Conservation (phyloP, 1,140 invertebrate genomes). For the Homalodisca vitripennis region DNA sequence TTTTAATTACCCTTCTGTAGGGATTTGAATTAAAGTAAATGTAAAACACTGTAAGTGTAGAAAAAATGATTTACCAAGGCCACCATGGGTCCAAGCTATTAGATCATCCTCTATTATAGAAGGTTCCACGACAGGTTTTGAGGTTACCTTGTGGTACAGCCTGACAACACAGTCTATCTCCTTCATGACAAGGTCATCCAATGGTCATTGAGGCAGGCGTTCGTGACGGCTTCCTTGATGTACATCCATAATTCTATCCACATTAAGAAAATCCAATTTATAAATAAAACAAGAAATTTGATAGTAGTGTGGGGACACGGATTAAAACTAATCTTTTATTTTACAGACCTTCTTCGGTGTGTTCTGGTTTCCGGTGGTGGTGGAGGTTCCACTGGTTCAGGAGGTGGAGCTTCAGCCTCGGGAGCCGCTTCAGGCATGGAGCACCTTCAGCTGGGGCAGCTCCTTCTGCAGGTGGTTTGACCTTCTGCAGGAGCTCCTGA, state of each 20-base stretch:
- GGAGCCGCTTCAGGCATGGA: constrained; percentile 29
- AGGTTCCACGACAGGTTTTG: constrained; percentile 44
- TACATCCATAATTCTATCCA: constrained; percentile 44
- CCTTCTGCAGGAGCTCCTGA: constrained; percentile 9
- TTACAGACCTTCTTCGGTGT: constrained; percentile 49
- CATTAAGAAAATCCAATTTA: too few relatives aligned
- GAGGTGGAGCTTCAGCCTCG: constrained; percentile 29
- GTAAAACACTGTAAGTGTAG: too few relatives aligned
- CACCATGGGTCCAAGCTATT: constrained; percentile 36
- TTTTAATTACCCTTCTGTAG: constrained; percentile 2
- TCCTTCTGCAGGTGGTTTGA: not conserved
- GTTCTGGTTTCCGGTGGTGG: constrained; percentile 42
- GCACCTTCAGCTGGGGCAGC: not conserved
- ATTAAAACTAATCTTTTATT: too few relatives aligned
- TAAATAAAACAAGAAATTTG: too few relatives aligned
- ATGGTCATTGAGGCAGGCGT: constrained; percentile 47
- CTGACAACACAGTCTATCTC: constrained; percentile 40
- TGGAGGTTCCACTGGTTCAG: constrained; percentile 40
- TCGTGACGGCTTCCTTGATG: constrained; percentile 43
- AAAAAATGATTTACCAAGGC: constrained; percentile 5
- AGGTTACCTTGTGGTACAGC: constrained; percentile 44
- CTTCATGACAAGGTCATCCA: constrained; percentile 47
- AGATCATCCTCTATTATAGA: constrained; percentile 42
- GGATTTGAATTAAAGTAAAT: constrained; percentile 4
- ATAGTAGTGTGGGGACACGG: too few relatives aligned